These are phyloP conservation scores for Champsocephalus esox DNA, from an alignment of 2,797 vertebrate genomes.

Conservation along the genomic window DNA sequence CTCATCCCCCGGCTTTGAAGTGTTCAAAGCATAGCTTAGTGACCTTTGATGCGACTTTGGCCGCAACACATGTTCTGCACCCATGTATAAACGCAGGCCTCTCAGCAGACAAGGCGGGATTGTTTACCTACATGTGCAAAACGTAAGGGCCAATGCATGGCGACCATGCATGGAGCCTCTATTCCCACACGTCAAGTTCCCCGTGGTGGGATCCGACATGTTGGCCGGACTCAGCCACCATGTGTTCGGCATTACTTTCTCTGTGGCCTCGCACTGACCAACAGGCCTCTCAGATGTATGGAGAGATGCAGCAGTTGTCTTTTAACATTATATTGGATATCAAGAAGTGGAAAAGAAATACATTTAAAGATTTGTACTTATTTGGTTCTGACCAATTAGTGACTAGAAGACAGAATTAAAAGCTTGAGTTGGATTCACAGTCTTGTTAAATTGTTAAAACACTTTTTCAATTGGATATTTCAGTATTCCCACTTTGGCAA, in stretches of 20 bases:
- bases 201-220: slow-evolving; percentile 73
- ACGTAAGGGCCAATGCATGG: slow-evolving; percentile 83
- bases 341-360: slow-evolving; percentile 1
- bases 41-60: slow-evolving; percentile 94
- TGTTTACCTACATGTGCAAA: slow-evolving; percentile 89
- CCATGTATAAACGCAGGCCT: slow-evolving; percentile 87
- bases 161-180: slow-evolving; percentile 80
- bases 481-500: no score
- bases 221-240: slow-evolving; percentile 69
- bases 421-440: no score
- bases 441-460: no score
- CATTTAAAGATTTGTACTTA: background rate
- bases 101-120: slow-evolving; percentile 81
- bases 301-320: background rate
- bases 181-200: slow-evolving; percentile 71
- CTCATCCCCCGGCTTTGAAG: slow-evolving; percentile 93
- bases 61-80: slow-evolving; percentile 90
- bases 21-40: slow-evolving; percentile 92
- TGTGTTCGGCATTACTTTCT: slow-evolving; percentile 75
- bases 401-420: no score
- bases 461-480: no score
- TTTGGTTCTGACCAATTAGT: background rate
- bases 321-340: background rate
- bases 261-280: slow-evolving; percentile 34
- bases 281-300: slow-evolving; percentile 8